Base-by-base conservation (phyloP, 1,140 invertebrate genomes). In the Trichonephila clavata region DNA sequence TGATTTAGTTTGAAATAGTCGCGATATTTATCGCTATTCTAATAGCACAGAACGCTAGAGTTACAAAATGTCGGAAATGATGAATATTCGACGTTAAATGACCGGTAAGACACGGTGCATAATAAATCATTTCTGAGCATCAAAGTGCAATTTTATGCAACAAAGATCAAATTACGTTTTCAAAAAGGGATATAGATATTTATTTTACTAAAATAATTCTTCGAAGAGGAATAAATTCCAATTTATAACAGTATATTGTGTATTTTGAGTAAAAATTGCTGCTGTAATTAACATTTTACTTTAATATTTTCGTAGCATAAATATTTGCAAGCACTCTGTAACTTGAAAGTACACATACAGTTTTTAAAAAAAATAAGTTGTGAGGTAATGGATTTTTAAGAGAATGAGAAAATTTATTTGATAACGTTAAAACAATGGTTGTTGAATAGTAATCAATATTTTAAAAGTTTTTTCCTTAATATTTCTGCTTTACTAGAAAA, bases 71-170 rank as follows among this genome's bases (percentile, higher is more conserved):
- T 39, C 71, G 39, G 16, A 27, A 77, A 39, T 77, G 71, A 77
- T 77, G 71, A 77, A 77, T 77, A 24, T 77, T 13, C 27, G 71
- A 77, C 71, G 27, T 77, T 77, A 77, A 77, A 77, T 77, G 71
- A 77, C 71, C 71, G 71, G 71, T 32, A 77, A 77, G 71, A 77
- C 71, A 77, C 71, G 27, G 5, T 77, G 27, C 71, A 32, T 77
- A 77, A 77, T 77, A 77, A 77, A 77, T 77, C 32, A 39, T 18
- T 32, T 27, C 18, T 18, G 21, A 20, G 61, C 18, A 20, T 7
- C 5, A 63, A 20, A 63, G 61, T 20, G 61, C 61, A 63, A 16
- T 18, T 32, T 77, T 27, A 7, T 77, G 14, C 4, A 77, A 77
- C 71, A 77, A 77, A 77, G 14, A 27, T 18, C 18, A 3, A 77